Evolutionary conservation across 2,797 vertebrate species (phyloP).

Genomic region (Poecilia gillii): DNA sequence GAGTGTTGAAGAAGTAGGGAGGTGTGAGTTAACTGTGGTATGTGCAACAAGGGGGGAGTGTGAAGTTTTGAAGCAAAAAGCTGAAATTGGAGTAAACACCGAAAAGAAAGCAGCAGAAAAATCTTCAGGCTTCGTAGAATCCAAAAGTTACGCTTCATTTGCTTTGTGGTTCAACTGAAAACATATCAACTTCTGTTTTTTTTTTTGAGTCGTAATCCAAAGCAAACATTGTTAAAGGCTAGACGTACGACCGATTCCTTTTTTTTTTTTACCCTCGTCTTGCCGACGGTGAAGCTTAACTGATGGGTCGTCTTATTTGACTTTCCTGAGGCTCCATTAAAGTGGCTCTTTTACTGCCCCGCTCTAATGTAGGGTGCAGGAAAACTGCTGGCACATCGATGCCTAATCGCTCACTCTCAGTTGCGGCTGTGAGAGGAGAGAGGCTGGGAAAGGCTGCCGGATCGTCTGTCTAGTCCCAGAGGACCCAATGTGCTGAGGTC

Average conservation of each 20-base stretch:
- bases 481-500: conserved; percentile 81
- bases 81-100: conserved; percentile 80
- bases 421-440: conserved; percentile 60
- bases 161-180: conserved; percentile 61
- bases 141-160: conserved; percentile 60
- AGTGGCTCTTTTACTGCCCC: conserved; percentile 67
- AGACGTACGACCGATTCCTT: conserved; percentile 12
- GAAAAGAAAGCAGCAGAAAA: conserved; percentile 63
- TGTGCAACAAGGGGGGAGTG: conserved; percentile 68
- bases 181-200: conserved; percentile 54
- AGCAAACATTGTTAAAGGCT: conserved; percentile 55
- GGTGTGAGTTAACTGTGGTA: conserved; percentile 75
- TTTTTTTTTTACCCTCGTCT: background rate
- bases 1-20: conserved; percentile 69
- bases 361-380: conserved; percentile 67
- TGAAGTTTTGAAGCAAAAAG: conserved; percentile 71
- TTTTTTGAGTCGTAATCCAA: conserved; percentile 55
- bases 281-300: conserved; percentile 28
- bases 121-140: conserved; percentile 59
- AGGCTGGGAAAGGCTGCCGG: conserved; percentile 70
- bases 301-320: conserved; percentile 61
- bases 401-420: conserved; percentile 73
- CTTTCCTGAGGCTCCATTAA: conserved; percentile 69
- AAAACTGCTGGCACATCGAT: conserved; percentile 69
- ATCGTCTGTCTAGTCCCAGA: conserved; percentile 77